phyloP scores from a whole-genome alignment of 1,140 invertebrate genomes.

The Macrotrachela quadricornifera region DNA sequence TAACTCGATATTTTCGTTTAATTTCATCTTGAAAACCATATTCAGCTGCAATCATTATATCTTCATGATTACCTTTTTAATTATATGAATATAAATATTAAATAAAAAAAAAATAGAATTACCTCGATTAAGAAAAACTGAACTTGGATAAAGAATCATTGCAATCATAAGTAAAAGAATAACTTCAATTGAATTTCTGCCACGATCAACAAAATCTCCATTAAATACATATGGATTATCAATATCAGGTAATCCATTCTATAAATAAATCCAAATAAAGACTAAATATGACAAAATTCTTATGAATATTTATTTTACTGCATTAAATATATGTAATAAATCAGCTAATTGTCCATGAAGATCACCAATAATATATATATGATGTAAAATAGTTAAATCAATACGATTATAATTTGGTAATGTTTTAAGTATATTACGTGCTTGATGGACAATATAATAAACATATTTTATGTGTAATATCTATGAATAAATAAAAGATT shows the following conservation, averaged over 20 bases:
- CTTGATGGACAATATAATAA: too few species aligned
- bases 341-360: slow-evolving; percentile 9
- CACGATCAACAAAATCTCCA: slow-evolving; percentile 9
- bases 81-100: neutral
- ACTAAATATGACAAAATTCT: too few species aligned
- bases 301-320: too few species aligned
- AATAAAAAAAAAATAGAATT: slow-evolving; percentile 4
- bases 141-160: slow-evolving; percentile 1
- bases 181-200: slow-evolving; percentile 7
- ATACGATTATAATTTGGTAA: too few species aligned
- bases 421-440: too few species aligned
- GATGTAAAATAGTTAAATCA: too few species aligned
- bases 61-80: slow-evolving; percentile 9
- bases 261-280: too few species aligned
- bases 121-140: slow-evolving; percentile 7
- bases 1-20: slow-evolving; percentile 58
- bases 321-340: slow-evolving; percentile 4
- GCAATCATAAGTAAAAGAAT: neutral
- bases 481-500: too few species aligned
- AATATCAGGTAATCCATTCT: slow-evolving; percentile 8
- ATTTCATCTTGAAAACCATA: slow-evolving; percentile 75
- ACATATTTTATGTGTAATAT: too few species aligned
- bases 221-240: slow-evolving; percentile 8
- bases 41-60: slow-evolving; percentile 63
- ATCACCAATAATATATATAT: slow-evolving; percentile 16